A percentile compares a stretch with the other conserved stretches of the same genome.
Evolutionary conservation across 2,888 invertebrate genomes (phyloP).

Genomic region (Platycheirus albimanus): DNA sequence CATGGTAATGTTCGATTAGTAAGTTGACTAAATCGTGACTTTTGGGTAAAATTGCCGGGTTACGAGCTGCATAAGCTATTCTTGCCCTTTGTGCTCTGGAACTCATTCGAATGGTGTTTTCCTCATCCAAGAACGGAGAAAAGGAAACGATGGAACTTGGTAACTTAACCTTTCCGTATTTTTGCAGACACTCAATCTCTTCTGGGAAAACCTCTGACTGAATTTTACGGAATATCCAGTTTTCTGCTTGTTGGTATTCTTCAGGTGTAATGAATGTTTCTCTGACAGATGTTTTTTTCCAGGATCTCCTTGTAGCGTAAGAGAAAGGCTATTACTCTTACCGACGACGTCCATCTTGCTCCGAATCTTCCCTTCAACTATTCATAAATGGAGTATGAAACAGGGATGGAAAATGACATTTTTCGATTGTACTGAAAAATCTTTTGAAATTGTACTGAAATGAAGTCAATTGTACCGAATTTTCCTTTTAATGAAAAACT

Average conservation of each 20-base stretch:
- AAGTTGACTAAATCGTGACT: neutral
- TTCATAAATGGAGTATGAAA: neutral
- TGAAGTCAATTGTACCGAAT: no score
- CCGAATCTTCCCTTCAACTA: neutral
- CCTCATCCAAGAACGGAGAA: conserved; percentile 7
- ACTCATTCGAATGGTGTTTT: neutral
- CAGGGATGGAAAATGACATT: no score
- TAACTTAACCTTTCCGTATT: neutral
- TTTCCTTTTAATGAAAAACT: no score
- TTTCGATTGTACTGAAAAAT: no score
- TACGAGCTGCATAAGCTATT: neutral
- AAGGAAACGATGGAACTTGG: neutral
- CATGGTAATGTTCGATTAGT: neutral
- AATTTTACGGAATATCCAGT: neutral
- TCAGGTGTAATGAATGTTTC: neutral
- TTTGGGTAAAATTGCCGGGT: neutral
- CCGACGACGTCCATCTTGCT: neutral
- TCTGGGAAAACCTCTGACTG: neutral
- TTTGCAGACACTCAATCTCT: neutral
- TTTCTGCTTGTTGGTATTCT: neutral
- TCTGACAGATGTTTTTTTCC: neutral
- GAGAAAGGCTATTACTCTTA: neutral
- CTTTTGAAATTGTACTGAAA: no score
- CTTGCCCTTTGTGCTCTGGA: neutral
- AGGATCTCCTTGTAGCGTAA: neutral